Evolutionary conservation across 1,140 invertebrate genomes (phyloP).

Genomic region (Pomacea maculata): DNA sequence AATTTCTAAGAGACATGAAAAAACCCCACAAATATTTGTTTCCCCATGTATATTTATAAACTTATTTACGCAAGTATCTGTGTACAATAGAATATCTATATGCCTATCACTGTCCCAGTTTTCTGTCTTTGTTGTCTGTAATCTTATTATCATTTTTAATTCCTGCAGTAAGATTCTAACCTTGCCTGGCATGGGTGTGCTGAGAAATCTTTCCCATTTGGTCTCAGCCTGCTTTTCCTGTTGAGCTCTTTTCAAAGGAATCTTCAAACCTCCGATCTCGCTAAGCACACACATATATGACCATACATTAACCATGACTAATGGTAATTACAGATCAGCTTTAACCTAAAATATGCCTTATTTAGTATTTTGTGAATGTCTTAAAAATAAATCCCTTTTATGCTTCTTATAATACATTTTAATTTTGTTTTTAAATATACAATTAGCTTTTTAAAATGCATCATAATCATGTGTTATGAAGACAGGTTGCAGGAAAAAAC

Average conservation of each 20-base stretch:
- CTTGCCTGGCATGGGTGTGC: constrained; percentile 30
- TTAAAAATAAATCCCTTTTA: no score
- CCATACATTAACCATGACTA: no score
- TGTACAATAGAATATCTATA: no score
- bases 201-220: constrained; percentile 42
- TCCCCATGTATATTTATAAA: no score
- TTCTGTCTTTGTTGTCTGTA: neutral
- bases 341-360: neutral
- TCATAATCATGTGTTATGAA: no score
- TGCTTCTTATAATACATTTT: no score
- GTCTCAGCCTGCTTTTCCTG: constrained; percentile 42
- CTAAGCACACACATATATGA: constrained; percentile 28
- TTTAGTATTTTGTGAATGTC: neutral
- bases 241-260: constrained; percentile 31
- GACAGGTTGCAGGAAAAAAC: neutral
- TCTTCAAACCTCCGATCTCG: constrained; percentile 47
- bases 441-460: no score
- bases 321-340: neutral
- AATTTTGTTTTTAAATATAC: no score
- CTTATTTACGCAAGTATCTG: no score
- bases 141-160: neutral
- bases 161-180: constrained; percentile 15
- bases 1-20: no score
- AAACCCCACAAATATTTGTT: no score
- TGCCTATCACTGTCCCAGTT: neutral